Evolutionary conservation across 2,113 vertebrate species (phyloP), one percentile per base, ranked within the genome.

Genomic region (Oceanodroma tethys): DNA sequence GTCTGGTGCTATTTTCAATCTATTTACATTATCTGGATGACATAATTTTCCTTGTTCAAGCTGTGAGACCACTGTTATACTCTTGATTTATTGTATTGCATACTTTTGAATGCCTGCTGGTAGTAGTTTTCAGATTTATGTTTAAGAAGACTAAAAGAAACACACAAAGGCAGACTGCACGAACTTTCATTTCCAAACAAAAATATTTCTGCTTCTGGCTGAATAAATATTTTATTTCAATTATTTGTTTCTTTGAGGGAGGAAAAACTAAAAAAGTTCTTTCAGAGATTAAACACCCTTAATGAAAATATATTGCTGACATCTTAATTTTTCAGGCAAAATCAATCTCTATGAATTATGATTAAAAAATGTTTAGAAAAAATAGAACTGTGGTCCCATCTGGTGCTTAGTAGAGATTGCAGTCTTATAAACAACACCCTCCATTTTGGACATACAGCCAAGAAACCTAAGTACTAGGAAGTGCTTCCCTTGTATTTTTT

Each of bases 31-130:
- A 81, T 62, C 63, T 83, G 36, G n/a, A 62, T 88, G 67, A 82
- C 58, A 88, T 83, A 83, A 88, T 95, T 95, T 95, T 83, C 72
- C 45, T 55, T 81, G 67, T 85, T 90, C 45, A 92, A 81, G 32
- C 74, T 86, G 58, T 60, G 48, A 93, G 8, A 83, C 40, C 45
- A 56, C 18, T 40, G 34, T 80, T 76, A 40, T 11, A 27, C 13
- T 80, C 30, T 34, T 91, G 70, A 88, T 85, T 90, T 93, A 73
- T 60, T 76, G 21, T 42, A 70, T 72, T 86, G 13, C 5, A 8
- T 32, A 73, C 14, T 52, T 90, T 93, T 36, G 53, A 74, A 43
- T 80, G 34, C 22, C 26, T 76, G 13, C 36, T 92, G 42, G 40
- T 81, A 71, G 3, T 36, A 20, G 26, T 78, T 81, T 81, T 60